Base-by-base conservation (phyloP, 2,888 invertebrate species). In the Schrankia costaestrigalis region DNA sequence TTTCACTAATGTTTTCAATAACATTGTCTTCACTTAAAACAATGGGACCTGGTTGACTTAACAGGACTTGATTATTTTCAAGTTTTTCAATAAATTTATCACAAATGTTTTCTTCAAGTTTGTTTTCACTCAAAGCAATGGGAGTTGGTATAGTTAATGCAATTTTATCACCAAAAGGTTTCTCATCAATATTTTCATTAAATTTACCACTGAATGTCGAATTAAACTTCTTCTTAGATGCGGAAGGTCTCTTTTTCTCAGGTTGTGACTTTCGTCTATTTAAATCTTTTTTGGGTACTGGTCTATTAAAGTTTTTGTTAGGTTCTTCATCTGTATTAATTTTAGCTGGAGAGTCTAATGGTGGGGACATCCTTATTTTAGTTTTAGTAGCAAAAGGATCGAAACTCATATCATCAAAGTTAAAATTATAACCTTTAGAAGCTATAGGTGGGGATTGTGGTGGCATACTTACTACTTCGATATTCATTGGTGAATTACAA, bases 361-460 rank as follows among this genome's bases (percentile, higher is more conserved):
- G 53, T 9, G 84, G 82, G 3, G 83, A 80, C 35, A 60, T 35
- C 33, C 77, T 66, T 10, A 82, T 75, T 49, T 75, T 80, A 13
- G 69, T 71, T 72, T 81, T 82, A 2, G 76, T 81, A 8, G 72
- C 75, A 61, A 85, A 86, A 18, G 82, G 85, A 54, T 85, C 69
- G 34, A 33, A 33, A 23, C 80, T 76, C 31, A 78, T 71, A 24
- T 82, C 78, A 56, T 84, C 84, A 50, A 85, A 83, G 55, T 83
- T 75, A 14, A 81, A 78, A 45, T 80, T 80, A 41, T 83, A 84
- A 12, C 80, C 83, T 52, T 67, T 81, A 11, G 78, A 78, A 26
- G 51, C 54, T 21, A 80, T 77, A 40, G 71, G 72, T 3, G 80
- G 81, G 11, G 82, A 82, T 22, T 39, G 40, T 10, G 79, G 70